Evolutionary conservation across 2,113 vertebrate genomes (phyloP).

Genomic region (Leiothrix lutea): DNA sequence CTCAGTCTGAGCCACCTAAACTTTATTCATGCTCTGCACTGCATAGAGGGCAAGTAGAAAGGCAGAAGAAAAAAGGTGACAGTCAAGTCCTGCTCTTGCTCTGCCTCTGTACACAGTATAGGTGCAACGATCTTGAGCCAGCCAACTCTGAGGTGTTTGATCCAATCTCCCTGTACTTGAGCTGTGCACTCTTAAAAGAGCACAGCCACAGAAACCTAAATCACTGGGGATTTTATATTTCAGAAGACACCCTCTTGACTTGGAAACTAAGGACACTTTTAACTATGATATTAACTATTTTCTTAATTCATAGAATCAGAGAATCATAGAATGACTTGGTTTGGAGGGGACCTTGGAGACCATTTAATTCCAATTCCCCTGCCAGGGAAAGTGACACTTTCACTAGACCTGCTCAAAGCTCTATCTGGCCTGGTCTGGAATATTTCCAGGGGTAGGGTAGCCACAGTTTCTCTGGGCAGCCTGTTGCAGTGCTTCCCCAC

Average conservation of each 20-base stretch:
- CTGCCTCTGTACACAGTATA: background rate
- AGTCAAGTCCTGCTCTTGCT: background rate
- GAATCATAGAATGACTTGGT: background rate
- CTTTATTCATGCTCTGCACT: background rate
- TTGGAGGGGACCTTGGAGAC: background rate
- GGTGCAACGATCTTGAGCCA: background rate
- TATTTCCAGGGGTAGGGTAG: background rate
- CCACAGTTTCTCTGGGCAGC: background rate
- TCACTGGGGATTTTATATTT: background rate
- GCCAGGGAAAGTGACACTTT: background rate
- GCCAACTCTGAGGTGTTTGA: background rate
- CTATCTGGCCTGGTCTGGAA: background rate
- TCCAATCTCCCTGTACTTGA: background rate
- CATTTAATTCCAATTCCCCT: background rate
- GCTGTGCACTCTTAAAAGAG: background rate
- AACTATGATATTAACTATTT: background rate
- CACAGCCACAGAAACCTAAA: background rate
- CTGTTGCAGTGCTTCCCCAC: background rate
- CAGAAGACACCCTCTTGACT: background rate
- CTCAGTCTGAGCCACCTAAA: background rate
- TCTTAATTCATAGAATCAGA: background rate
- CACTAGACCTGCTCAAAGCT: background rate
- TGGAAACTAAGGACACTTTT: background rate
- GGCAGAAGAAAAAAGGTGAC: background rate
- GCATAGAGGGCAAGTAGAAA: background rate